Base-by-base conservation (phyloP, 2,113 vertebrate genomes). In the Pomatorhinus ruficollis region DNA sequence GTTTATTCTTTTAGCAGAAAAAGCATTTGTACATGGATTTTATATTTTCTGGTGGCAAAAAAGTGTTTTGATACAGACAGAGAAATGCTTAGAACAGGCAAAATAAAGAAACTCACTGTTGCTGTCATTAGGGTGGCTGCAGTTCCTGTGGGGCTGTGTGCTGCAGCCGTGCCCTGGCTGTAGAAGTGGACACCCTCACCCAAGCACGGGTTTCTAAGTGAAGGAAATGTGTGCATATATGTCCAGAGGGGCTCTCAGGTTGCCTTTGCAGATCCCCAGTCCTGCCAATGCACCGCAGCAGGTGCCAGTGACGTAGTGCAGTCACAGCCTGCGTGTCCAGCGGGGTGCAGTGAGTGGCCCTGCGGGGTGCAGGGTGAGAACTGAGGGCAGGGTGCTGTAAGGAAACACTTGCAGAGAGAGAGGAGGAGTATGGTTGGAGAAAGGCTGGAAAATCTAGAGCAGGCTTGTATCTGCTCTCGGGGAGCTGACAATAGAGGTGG, bases 291-390 rank as follows among this genome's bases (percentile, higher is more conserved):
- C 1, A 1, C 17, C 59, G 39, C 25, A 31, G 47, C 10, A n/a
- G 10, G 6, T 42, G 30, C 17, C 27, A 15, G 5, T 54, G 4
- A 20, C 9, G 5, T 1, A 5, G 8, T 13, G 14, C 12, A 17
- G 35, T 44, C n/a, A 20, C 30, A 44, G 24, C 56, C 30, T 64
- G 52, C 1, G 1, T 47, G 33, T 15, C 20, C 3, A 1, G 35
- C 0, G 0, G 5, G 8, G 3, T 52, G 28, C 8, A 6, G 9
- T 5, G 9, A 15, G 17, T 61, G 37, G 33, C 70, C 11, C 5
- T 53, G 30, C 7, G 2, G 37, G 35, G 31, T 31, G 5, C 1
- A 4, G 15, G n/a, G 13, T 15, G 10, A 40, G 5, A 53, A 21
- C 2, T 56, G 49, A 44, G 16, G 19, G 10, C 11, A 75, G 13